Percentiles rank a stretch among this genome's conserved stretches.
Evolutionary conservation across 2,888 invertebrate species (phyloP).

Genomic region (Ceramica pisi): DNA sequence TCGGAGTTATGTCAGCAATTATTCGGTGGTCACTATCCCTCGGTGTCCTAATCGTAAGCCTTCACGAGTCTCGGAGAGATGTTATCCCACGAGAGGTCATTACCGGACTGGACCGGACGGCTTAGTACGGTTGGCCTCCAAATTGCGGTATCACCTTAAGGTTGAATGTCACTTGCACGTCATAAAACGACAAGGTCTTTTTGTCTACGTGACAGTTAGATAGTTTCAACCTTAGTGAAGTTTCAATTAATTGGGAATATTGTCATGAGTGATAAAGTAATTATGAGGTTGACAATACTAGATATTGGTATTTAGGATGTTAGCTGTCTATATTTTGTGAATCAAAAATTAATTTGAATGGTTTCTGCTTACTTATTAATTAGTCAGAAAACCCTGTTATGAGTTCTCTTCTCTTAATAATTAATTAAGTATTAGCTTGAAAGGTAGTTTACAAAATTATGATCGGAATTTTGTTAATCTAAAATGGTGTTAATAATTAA

Average conservation of each 20-base stretch:
- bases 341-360: slow-evolving; percentile 29
- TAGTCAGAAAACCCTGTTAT: slow-evolving; percentile 14
- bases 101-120: slow-evolving; percentile 49
- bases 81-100: slow-evolving; percentile 63
- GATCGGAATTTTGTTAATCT: slow-evolving; percentile 41
- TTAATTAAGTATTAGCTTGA: slow-evolving; percentile 31
- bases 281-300: background rate
- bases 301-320: slow-evolving; percentile 8
- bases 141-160: background rate
- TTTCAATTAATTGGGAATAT: background rate
- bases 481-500: slow-evolving; percentile 33
- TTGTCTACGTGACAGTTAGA: background rate
- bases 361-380: slow-evolving; percentile 31
- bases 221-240: background rate
- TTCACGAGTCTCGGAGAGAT: slow-evolving; percentile 39
- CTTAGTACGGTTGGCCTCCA: slow-evolving; percentile 8
- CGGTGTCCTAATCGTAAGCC: slow-evolving; percentile 58
- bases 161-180: slow-evolving; percentile 7
- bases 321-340: slow-evolving; percentile 30
- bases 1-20: slow-evolving; percentile 62
- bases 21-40: slow-evolving; percentile 55
- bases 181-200: slow-evolving; percentile 6
- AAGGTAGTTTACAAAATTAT: slow-evolving; percentile 26
- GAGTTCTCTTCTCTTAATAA: slow-evolving; percentile 25
- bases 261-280: background rate